Percentiles rank a stretch among this genome's conserved stretches.
Evolutionary conservation across 2,888 invertebrate genomes (phyloP).

Genomic region (Erebia epiphron): DNA sequence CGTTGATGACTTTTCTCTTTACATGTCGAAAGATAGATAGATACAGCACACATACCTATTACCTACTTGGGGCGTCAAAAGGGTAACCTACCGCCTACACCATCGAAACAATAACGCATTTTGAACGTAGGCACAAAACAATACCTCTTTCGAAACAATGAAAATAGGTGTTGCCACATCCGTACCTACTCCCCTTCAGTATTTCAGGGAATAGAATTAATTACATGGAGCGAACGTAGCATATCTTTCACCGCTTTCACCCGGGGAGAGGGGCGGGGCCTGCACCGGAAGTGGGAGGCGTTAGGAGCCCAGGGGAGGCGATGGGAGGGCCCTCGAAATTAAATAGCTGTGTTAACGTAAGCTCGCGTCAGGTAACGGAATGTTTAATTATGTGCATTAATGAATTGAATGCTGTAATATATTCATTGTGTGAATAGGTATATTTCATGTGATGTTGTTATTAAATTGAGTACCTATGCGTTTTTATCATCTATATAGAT

Average conservation of each 20-base stretch:
- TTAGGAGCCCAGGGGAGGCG: slow-evolving; percentile 18
- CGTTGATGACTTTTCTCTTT: not conserved
- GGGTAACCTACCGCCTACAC: slow-evolving; percentile 18
- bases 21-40: not conserved
- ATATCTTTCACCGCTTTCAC: slow-evolving; percentile 38
- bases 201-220: slow-evolving; percentile 51
- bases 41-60: not conserved
- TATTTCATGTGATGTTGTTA: slow-evolving; percentile 17
- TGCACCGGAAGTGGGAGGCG: slow-evolving; percentile 45
- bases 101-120: slow-evolving; percentile 26
- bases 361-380: slow-evolving; percentile 47
- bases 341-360: slow-evolving; percentile 48
- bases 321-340: slow-evolving; percentile 43
- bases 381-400: slow-evolving; percentile 46
- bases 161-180: slow-evolving; percentile 36
- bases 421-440: slow-evolving; percentile 30
- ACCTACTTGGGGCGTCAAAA: slow-evolving; percentile 11
- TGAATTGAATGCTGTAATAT: slow-evolving; percentile 33
- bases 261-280: slow-evolving; percentile 40
- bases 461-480: not conserved
- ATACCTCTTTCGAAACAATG: slow-evolving; percentile 33
- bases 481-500: not conserved
- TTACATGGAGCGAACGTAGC: slow-evolving; percentile 48
- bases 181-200: slow-evolving; percentile 31
- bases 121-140: slow-evolving; percentile 20